Evolutionary conservation across 2,113 vertebrate genomes (phyloP), one percentile per base, ranked within the genome.

Genomic region (Trogon surrucura): DNA sequence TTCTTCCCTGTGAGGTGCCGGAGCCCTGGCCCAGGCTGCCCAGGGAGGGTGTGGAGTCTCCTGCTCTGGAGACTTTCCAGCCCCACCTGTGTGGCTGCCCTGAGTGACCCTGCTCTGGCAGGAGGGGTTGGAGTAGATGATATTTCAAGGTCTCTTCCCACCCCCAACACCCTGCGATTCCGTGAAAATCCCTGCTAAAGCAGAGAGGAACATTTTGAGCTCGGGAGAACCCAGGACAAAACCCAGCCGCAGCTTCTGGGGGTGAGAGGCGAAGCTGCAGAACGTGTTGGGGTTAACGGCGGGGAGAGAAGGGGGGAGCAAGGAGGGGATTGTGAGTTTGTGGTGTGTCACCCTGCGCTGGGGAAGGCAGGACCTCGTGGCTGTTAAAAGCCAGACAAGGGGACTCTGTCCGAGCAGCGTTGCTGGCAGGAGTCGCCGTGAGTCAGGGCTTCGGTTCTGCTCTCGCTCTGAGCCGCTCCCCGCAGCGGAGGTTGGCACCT

Each of bases 221-320:
- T 56, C 5, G 3, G 25, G 14, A 19, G 5, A 32, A 0, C 8
- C 0, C 5, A 17, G 34, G 29, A 12, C 6, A 57, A 56, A 48
- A 16, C 14, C 5, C 8, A 11, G 5, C 11, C 14, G 4, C 6
- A 4, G 58, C 16, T 29, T 47, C 6, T 11, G 5, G 30, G 32
- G 16, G 14, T 34, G 3, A 1, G 0, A 53, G 29, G 47, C 4
- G 18, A n/a, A 70, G 1, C 10, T 38, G 44, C 7, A 9, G 50
- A 25, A 5, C 3, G 4, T 1, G 0, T 22, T 9, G n/a, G n/a
- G 17, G 22, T 57, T 38, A 29, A 15, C 2, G 36, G n/a, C 1
- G 11, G 30, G 34, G 5, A 0, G 41, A n/a, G 32, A 17, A 18
- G 47, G 32, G 23, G 12, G 10, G 20, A 38, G 29, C 6, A 16